Base-by-base conservation (phyloP, 23 tunicate species). In the Diplosoma virens region DNA sequence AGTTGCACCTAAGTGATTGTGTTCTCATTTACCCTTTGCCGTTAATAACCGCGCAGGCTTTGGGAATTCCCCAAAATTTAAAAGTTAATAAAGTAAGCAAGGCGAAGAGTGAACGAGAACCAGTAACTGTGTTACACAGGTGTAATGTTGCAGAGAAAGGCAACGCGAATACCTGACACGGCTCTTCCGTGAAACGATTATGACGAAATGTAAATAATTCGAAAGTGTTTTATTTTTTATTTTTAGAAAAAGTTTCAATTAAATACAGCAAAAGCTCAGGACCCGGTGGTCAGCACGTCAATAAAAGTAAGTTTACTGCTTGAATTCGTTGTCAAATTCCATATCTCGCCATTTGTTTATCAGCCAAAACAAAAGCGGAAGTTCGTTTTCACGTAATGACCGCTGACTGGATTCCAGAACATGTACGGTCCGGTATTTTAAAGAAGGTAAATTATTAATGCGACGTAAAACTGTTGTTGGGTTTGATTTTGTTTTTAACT, bases 261-360 rank as follows among this genome's bases (percentile, higher is more conserved):
- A 65, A 74, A 30, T 90, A 79, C 74, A 74, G 77, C 34, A 79
- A 82, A 73, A 79, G 87, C 41, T 90, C 97, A 0, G 89, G 89
- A 9, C 90, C 90, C 3, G 97, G 97, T 3, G 97, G 97, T 0
- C 97, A 90, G 36, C 85, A 84, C 64, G 97, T 84, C 48, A 90
- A 90, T 32, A 90, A 79, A 79, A 80, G 85, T 80, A 32, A 52
- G 67, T 30, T 66, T 22, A 23, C 16, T 58, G 26, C 24, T 16
- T 45, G 52, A 9, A 9, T 45, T 45, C 52, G 52, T 45, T 45
- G 16, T 45, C 16, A 9, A 16, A 9, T 45, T 11, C 14, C 52
- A 9, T 16, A 45, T 11, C 52, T 9, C 16, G 5, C 25, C 20
- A 5, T 25, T 55, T 33, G 20, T 30, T 32, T 73, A 63, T 4